These are phyloP conservation scores for Apodemus agrarius DNA, from an alignment of 2,797 vertebrate genomes.

Conservation along the genomic window DNA sequence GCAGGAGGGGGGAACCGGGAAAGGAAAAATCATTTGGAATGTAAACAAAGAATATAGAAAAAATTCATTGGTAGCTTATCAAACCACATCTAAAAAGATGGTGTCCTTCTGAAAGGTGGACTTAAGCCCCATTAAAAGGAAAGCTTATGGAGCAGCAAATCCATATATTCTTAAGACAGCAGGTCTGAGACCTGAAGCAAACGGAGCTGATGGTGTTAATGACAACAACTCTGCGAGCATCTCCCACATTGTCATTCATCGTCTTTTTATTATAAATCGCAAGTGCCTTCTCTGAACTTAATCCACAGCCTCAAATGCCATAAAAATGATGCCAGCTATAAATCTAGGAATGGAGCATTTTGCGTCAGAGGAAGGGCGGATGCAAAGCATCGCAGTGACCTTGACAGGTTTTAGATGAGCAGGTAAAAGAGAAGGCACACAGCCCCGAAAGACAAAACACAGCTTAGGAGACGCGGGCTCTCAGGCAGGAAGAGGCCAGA, in stretches of 20 bases:
- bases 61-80: not conserved
- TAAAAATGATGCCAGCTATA: not conserved
- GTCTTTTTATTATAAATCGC: not conserved
- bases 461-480: not conserved
- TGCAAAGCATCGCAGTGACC: not conserved
- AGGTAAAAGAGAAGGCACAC: not conserved
- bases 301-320: not conserved
- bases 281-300: conserved; percentile 42
- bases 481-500: not conserved
- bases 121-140: not conserved
- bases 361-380: not conserved
- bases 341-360: not conserved
- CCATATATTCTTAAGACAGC: not conserved
- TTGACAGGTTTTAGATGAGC: not conserved
- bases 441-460: not conserved
- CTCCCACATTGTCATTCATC: not conserved
- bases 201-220: not conserved
- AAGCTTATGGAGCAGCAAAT: not conserved
- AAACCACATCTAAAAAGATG: not conserved
- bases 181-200: not conserved
- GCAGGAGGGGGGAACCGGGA: no score
- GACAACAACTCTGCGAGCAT: not conserved
- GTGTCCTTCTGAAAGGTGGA: not conserved
- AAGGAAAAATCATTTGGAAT: no score
- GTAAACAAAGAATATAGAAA: no score